Percentiles rank a stretch among this genome's conserved stretches.
Evolutionary conservation across 1,140 invertebrate genomes (phyloP).

Genomic region (Melipona quadrifasciata): DNA sequence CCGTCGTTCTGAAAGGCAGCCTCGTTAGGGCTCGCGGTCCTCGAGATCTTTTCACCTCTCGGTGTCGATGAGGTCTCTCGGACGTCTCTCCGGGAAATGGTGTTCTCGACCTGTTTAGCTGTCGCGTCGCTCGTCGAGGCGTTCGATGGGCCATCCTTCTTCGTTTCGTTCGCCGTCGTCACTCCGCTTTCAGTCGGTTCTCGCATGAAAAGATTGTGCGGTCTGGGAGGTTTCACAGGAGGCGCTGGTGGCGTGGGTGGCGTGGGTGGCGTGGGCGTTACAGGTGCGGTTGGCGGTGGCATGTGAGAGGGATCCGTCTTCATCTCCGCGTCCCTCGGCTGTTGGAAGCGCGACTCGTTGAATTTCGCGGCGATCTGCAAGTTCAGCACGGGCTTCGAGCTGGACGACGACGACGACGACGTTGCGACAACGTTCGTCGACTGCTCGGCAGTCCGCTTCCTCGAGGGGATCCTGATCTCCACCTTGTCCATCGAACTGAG

Average conservation of each 20-base stretch:
- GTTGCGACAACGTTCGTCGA: neutral
- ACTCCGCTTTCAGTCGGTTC: neutral
- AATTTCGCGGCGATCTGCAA: slow-evolving; percentile 58
- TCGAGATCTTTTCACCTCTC: neutral
- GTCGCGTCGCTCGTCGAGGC: neutral
- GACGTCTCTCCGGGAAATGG: no score
- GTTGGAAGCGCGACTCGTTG: slow-evolving; percentile 7
- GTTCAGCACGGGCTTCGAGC: slow-evolving; percentile 42
- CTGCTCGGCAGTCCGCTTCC: neutral
- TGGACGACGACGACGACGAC: neutral
- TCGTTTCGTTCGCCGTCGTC: neutral
- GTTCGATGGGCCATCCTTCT: neutral
- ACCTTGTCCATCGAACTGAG: slow-evolving; percentile 61
- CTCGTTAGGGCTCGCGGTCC: neutral
- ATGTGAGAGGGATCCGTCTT: neutral
- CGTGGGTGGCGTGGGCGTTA: neutral
- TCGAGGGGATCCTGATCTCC: slow-evolving; percentile 64
- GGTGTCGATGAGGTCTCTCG: no score
- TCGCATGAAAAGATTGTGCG: neutral
- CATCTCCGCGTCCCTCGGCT: neutral
- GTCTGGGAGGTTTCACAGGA: neutral
- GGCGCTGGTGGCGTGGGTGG: slow-evolving; percentile 7
- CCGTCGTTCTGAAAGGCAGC: neutral
- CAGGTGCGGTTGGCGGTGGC: neutral
- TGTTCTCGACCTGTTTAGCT: neutral